Conservation (phyloP, 2,113 vertebrate genomes). For the Tautogolabrus adspersus region DNA sequence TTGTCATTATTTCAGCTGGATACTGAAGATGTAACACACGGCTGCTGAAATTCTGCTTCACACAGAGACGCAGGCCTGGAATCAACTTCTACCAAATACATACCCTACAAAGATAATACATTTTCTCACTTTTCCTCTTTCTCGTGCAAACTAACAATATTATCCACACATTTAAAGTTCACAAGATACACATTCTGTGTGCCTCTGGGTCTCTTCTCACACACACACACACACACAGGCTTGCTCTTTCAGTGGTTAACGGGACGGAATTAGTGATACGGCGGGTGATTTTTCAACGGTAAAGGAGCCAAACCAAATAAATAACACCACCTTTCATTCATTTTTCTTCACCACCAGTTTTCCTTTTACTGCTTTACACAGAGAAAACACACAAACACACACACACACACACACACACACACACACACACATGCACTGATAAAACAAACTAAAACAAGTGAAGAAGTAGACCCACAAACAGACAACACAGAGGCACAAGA, state of each 20-base stretch:
- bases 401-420: conserved; percentile 43
- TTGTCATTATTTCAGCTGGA: conserved; percentile 3
- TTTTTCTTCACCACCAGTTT: conserved; percentile 38
- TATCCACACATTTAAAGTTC: no score
- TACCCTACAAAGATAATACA: not conserved
- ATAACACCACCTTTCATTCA: conserved; percentile 72
- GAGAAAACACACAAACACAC: conserved; percentile 57
- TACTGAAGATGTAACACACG: conserved; percentile 24
- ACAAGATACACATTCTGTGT: no score
- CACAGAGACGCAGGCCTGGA: not conserved
- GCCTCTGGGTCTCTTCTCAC: no score
- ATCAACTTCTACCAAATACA: not conserved
- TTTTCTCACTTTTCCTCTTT: not conserved
- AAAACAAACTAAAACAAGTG: conserved; percentile 40
- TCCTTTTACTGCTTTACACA: conserved; percentile 24
- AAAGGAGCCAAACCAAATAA: conserved; percentile 74
- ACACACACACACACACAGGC: conserved; percentile 45
- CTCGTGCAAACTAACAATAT: no score
- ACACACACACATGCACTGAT: conserved; percentile 38
- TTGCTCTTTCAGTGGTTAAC: conserved; percentile 62
- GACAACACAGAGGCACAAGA: conserved; percentile 16
- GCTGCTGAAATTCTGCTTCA: conserved; percentile 44
- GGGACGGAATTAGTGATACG: conserved; percentile 75
- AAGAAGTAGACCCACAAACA: conserved; percentile 35
- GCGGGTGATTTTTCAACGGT: conserved; percentile 64